Evolutionary conservation across 2,113 vertebrate species (phyloP).

Genomic region (Elaphurus davidianus): DNA sequence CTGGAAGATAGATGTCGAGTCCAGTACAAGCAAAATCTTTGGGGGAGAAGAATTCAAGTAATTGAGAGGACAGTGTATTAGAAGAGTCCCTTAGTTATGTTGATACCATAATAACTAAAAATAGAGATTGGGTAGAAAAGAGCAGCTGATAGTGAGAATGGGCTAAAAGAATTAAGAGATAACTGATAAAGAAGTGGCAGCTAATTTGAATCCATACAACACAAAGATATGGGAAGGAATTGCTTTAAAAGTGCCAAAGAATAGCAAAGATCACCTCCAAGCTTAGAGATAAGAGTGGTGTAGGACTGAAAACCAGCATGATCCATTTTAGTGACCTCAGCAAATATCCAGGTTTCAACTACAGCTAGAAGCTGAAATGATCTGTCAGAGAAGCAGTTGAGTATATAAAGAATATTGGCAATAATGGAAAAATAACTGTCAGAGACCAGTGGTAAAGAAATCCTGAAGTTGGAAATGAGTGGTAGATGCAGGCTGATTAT

Average conservation of each 20-base stretch:
- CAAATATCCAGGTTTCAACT: not conserved
- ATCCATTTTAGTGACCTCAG: not conserved
- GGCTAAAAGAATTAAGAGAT: not conserved
- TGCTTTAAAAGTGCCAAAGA: not conserved
- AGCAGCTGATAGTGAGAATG: not conserved
- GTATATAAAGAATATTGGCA: not conserved
- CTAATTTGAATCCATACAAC: not conserved
- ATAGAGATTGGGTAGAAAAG: not conserved
- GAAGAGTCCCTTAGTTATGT: not conserved
- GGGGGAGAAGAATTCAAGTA: not conserved
- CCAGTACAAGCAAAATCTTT: not conserved
- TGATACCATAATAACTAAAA: not conserved
- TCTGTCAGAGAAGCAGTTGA: not conserved
- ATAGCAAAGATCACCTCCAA: not conserved
- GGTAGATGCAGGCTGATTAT: not conserved
- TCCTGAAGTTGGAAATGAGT: not conserved
- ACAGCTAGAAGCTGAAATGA: not conserved
- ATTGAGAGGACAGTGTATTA: not conserved
- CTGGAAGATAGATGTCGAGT: not conserved
- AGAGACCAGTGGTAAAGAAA: not conserved
- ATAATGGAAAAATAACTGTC: not conserved
- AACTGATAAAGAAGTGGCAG: not conserved
- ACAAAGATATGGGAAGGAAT: not conserved
- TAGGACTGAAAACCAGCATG: not conserved
- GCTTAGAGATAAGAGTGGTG: not conserved